A percentile compares a stretch with the other conserved stretches of the same genome.
phyloP scores from a whole-genome alignment of 2,113 vertebrate species.

The Phalacrocorax pelagicus region DNA sequence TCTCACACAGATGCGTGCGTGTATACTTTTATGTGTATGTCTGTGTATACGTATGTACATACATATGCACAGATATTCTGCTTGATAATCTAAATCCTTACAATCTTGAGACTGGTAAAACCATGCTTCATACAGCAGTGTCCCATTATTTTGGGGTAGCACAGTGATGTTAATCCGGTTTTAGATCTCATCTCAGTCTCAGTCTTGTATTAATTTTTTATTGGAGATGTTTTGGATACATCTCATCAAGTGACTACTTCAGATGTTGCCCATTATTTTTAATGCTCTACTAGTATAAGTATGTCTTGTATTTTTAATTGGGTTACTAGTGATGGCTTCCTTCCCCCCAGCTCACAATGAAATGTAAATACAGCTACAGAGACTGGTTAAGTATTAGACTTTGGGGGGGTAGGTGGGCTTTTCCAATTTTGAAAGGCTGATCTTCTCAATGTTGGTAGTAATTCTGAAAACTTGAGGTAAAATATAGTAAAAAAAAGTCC shows the following conservation, averaged over 20 bases:
- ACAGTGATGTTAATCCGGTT: not conserved
- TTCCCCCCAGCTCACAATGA: accelerated
- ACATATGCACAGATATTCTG: not conserved
- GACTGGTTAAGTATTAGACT: not conserved
- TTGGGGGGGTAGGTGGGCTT: not conserved
- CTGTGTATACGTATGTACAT: accelerated
- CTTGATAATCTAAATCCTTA: not conserved
- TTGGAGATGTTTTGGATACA: not conserved
- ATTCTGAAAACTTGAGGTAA: not conserved
- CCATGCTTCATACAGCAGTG: not conserved
- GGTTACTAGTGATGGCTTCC: not conserved
- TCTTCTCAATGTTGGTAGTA: not conserved
- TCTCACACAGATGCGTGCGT: too few species aligned
- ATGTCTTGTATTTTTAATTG: not conserved
- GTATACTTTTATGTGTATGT: not conserved
- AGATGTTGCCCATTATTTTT: not conserved
- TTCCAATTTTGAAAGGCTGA: not conserved
- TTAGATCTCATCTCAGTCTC: not conserved
- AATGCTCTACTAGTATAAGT: not conserved
- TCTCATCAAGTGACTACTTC: not conserved
- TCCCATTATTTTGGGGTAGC: not conserved
- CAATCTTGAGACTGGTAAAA: not conserved
- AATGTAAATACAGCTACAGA: not conserved
- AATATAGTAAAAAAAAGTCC: not conserved
- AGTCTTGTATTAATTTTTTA: not conserved